Percentiles rank a stretch among this genome's conserved stretches.
Evolutionary conservation across 1,140 invertebrate genomes (phyloP).

Genomic region (Drosophila repletoides): DNA sequence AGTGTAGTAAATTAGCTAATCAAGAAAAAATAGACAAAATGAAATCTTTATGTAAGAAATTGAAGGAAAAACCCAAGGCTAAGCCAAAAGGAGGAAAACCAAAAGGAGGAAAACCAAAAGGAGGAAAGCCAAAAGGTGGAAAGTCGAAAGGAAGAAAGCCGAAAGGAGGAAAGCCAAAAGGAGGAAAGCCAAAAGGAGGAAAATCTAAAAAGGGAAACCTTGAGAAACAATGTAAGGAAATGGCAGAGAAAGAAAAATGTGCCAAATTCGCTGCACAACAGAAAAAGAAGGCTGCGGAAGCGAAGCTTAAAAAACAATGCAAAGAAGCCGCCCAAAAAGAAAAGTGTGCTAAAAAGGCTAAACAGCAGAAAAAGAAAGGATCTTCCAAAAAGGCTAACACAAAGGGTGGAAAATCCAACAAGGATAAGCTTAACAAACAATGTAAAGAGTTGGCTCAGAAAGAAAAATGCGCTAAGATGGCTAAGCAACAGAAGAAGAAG

Average conservation of each 20-base stretch:
- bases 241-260: background rate
- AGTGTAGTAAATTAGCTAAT: constrained; percentile 14
- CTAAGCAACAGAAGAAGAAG: no score
- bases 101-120: background rate
- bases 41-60: no score
- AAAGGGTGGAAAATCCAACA: background rate
- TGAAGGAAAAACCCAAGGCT: background rate
- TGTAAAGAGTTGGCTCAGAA: background rate
- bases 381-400: background rate
- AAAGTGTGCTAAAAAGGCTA: constrained; percentile 14
- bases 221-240: background rate
- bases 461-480: no score
- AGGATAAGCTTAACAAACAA: background rate
- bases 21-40: no score
- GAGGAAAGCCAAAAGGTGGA: background rate
- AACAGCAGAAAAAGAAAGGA: no score
- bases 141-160: constrained; percentile 3
- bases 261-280: background rate
- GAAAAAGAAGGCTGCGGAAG: background rate
- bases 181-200: background rate
- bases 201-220: background rate
- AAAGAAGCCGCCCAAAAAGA: background rate
- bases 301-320: constrained; percentile 1
- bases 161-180: background rate
- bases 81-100: background rate